Evolutionary conservation across 2,888 invertebrate genomes (phyloP).

Genomic region (Opisthograptis luteolata): DNA sequence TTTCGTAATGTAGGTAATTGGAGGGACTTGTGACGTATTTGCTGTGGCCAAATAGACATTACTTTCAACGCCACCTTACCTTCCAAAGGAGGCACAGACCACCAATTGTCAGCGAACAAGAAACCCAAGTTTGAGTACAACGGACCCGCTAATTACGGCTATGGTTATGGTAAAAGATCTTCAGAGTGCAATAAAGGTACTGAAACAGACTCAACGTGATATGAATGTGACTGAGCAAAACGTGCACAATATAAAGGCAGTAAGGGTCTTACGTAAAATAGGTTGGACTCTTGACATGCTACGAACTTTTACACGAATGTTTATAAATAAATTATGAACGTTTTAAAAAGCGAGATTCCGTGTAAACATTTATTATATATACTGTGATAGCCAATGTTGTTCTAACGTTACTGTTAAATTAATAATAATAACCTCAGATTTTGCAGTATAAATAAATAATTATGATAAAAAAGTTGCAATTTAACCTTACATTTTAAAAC

Average conservation of each 20-base stretch:
- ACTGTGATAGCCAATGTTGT: neutral
- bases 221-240: constrained; percentile 35
- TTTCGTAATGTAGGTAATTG: too few relatives aligned
- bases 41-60: neutral
- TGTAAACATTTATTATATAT: neutral
- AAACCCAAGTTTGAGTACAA: constrained; percentile 73
- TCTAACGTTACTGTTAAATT: too few relatives aligned
- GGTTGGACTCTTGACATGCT: neutral
- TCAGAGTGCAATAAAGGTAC: constrained; percentile 72
- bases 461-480: too few relatives aligned
- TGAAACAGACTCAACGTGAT: constrained; percentile 33
- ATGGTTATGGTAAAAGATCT: constrained; percentile 78
- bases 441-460: too few relatives aligned
- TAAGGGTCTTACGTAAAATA: constrained; percentile 7
- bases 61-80: constrained; percentile 36
- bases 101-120: constrained; percentile 52
- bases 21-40: neutral
- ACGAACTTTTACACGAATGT: neutral
- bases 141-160: constrained; percentile 69
- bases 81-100: constrained; percentile 70
- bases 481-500: too few relatives aligned
- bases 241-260: constrained; percentile 9
- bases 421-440: too few relatives aligned
- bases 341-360: neutral
- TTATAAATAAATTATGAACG: too few relatives aligned